Evolutionary conservation across 1,140 invertebrate species (phyloP).

Genomic region (Laupala kohalensis): DNA sequence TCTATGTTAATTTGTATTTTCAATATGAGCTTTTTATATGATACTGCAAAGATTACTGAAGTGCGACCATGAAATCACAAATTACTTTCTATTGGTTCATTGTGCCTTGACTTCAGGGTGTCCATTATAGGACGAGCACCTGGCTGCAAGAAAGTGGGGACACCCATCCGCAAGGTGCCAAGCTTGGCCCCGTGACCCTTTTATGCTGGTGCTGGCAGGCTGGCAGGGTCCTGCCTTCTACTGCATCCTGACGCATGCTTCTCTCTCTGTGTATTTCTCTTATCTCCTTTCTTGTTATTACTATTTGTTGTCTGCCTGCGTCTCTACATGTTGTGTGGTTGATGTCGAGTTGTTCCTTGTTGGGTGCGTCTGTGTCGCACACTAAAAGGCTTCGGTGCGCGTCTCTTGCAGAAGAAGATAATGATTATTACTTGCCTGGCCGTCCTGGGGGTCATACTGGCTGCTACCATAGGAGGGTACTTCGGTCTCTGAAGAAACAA

Average conservation of each 20-base stretch:
- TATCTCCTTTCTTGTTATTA: too few relatives aligned
- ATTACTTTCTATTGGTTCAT: conserved; percentile 30
- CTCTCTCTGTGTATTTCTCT: neutral
- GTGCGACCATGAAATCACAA: neutral
- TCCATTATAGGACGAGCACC: conserved; percentile 12
- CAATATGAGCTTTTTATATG: neutral
- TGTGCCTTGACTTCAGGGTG: conserved; percentile 2
- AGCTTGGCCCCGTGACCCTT: neutral
- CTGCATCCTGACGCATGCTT: neutral
- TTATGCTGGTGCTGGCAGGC: neutral
- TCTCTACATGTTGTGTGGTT: neutral
- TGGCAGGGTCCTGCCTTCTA: neutral
- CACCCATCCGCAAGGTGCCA: too few relatives aligned
- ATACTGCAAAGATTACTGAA: neutral
- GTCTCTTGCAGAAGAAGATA: conserved; percentile 80
- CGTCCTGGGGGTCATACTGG: conserved; percentile 73
- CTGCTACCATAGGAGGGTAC: conserved; percentile 57
- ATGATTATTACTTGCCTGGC: conserved; percentile 95
- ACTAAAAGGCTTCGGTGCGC: neutral
- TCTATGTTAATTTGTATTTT: neutral
- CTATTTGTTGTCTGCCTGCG: conserved; percentile 3
- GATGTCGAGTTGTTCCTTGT: neutral
- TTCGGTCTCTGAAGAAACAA: conserved; percentile 36
- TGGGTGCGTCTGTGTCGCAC: neutral
- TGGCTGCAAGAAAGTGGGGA: neutral